Evolutionary conservation across 30 jellyfish, hydroid and myxozoan species (phyloP).

Genomic region (Aurelia aurita complex sp. Pacific): DNA sequence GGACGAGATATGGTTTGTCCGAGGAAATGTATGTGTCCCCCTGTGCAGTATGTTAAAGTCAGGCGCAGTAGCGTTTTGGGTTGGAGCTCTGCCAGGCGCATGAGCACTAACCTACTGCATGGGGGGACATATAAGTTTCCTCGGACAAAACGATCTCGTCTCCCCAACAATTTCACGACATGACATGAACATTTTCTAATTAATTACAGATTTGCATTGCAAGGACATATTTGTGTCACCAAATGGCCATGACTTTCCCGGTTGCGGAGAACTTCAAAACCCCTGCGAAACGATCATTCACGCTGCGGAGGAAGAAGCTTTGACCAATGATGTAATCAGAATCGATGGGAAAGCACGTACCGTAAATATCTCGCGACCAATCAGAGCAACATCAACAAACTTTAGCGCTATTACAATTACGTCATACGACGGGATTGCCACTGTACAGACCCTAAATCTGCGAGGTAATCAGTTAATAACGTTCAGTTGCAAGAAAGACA

Average conservation of each 20-base stretch:
- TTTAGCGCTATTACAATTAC: background rate
- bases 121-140: no score
- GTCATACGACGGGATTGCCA: constrained; percentile 25
- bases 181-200: no score
- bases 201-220: background rate
- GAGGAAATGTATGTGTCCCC: no score
- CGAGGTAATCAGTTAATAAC: background rate
- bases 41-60: no score
- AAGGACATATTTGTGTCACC: constrained; percentile 31
- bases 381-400: background rate
- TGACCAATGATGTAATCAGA: background rate
- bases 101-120: no score
- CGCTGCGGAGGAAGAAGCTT: constrained; percentile 1
- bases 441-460: background rate
- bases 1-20: background rate
- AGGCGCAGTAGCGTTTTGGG: no score
- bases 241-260: background rate
- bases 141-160: background rate
- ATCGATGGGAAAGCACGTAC: background rate
- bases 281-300: constrained; percentile 12
- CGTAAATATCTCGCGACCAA: background rate
- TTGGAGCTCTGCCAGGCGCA: no score
- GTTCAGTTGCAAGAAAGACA: background rate
- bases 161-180: no score
- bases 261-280: background rate